phyloP scores from a whole-genome alignment of 2,797 vertebrate genomes.

The Intellagama lesueurii region DNA sequence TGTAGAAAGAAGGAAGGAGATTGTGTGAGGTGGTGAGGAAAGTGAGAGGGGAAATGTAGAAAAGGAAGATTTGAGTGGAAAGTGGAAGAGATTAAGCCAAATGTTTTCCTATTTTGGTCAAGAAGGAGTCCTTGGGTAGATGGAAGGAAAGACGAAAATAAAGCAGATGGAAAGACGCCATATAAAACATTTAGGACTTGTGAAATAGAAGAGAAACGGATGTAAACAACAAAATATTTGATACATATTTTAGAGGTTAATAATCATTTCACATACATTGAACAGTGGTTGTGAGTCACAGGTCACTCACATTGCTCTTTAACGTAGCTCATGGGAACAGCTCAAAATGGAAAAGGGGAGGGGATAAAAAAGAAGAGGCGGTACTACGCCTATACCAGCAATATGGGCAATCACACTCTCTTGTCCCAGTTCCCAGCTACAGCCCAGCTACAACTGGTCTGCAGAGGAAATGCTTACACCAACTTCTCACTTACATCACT shows the following conservation, averaged over 20 bases:
- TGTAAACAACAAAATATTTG: background rate
- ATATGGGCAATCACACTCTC: no score
- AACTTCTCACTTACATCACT: no score
- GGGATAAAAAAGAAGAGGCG: background rate
- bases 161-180: background rate
- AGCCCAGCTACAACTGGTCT: no score
- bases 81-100: background rate
- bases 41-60: background rate
- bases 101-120: background rate
- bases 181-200: background rate
- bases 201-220: background rate
- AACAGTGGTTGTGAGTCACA: background rate
- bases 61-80: background rate
- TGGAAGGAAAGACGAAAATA: constrained; percentile 3
- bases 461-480: no score
- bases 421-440: no score
- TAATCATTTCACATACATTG: background rate
- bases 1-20: background rate
- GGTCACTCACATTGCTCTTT: background rate
- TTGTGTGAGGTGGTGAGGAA: background rate
- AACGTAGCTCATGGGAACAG: background rate
- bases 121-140: constrained; percentile 13
- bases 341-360: background rate
- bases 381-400: no score
- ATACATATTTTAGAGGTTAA: background rate